Conservation (phyloP, 1,140 invertebrate species). For the Tigriopus japonicus region DNA sequence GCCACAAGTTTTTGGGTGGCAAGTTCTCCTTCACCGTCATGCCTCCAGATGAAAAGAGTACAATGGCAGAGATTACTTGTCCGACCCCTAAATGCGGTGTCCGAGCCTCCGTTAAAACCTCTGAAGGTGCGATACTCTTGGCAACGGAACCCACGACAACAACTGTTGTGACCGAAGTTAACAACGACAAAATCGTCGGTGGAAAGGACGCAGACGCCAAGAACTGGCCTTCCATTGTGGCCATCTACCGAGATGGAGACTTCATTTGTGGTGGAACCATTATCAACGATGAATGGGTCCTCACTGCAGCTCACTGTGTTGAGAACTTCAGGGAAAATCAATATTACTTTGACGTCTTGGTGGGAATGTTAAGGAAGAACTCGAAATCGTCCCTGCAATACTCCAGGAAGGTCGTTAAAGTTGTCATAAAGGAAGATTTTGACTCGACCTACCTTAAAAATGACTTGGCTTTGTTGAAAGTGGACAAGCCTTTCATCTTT, state of each 20-base stretch:
- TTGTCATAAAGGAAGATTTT: neutral
- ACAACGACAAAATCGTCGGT: constrained; percentile 45
- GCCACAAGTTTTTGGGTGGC: neutral
- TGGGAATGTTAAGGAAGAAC: neutral
- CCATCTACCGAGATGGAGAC: constrained; percentile 1
- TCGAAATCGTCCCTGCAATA: neutral
- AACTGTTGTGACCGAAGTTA: neutral
- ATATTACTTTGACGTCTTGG: neutral
- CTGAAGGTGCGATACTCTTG: neutral
- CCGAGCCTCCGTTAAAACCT: neutral
- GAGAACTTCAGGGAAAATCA: neutral
- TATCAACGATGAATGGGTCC: neutral
- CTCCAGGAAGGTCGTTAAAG: neutral
- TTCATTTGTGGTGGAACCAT: neutral
- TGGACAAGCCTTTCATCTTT: neutral
- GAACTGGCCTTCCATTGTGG: constrained; percentile 41
- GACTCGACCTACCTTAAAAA: neutral
- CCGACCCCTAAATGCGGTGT: neutral
- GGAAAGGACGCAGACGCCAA: constrained; percentile 45
- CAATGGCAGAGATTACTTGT: neutral
- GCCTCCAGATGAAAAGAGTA: neutral
- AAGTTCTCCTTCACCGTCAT: neutral
- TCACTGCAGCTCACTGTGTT: constrained; percentile 6
- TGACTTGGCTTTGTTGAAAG: neutral
- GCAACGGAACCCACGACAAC: neutral